Conservation (phyloP, 64 coral and sea anemone species). For the Montipora capricornis region DNA sequence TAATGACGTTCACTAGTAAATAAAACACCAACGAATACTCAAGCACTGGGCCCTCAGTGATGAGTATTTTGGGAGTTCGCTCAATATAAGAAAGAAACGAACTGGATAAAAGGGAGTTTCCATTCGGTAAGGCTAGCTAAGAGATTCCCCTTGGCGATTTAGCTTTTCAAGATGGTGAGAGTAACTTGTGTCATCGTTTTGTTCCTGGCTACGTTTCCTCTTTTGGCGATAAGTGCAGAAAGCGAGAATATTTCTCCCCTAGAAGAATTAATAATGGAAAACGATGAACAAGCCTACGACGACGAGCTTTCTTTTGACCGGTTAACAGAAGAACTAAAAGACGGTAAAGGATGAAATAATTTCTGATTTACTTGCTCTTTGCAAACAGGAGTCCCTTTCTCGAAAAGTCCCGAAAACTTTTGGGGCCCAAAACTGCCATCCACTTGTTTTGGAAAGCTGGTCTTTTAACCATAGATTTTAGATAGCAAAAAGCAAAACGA, state of each 20-base stretch:
- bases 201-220: not conserved
- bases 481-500: no score
- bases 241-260: not conserved
- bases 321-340: not conserved
- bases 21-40: no score
- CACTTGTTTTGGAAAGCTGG: no score
- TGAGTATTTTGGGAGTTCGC: no score
- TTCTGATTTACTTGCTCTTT: not conserved
- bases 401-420: not conserved
- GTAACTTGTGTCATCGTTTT: not conserved
- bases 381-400: not conserved
- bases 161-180: not conserved
- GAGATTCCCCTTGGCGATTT: no score
- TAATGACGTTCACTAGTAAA: no score
- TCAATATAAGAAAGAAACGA: no score
- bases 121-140: no score
- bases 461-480: no score
- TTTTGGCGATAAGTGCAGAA: not conserved
- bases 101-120: no score
- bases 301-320: not conserved
- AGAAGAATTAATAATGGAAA: not conserved
- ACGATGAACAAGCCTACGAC: constrained; percentile 1
- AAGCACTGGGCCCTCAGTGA: no score
- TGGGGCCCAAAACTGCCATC: no score
- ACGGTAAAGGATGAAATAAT: not conserved